phyloP scores from a whole-genome alignment of 2,797 vertebrate genomes.

The Rachycentron canadum region DNA sequence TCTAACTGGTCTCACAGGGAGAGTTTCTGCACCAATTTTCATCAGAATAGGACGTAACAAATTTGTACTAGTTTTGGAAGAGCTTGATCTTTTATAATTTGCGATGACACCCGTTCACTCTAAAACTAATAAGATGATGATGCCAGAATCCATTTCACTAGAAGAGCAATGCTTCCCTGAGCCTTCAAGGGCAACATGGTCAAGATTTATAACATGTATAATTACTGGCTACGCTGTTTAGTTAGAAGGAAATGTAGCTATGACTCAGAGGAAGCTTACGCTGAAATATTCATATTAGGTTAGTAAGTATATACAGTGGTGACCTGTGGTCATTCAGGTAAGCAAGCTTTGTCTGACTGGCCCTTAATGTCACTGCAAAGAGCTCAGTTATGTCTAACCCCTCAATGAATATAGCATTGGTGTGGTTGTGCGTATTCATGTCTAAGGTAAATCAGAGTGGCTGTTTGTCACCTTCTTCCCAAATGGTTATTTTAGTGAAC shows the following conservation, averaged over 20 bases:
- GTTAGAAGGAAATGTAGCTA: neutral
- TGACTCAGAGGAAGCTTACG: neutral
- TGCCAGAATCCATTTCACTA: constrained; percentile 3
- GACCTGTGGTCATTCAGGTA: neutral
- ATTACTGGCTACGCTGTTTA: neutral
- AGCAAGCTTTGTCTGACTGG: neutral
- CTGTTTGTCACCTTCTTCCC: constrained; percentile 45
- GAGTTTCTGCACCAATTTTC: neutral
- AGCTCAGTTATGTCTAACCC: neutral
- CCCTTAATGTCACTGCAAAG: neutral
- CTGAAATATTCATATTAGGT: neutral
- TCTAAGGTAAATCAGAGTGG: constrained; percentile 20
- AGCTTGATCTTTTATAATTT: constrained; percentile 10
- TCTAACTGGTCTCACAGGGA: constrained; percentile 23
- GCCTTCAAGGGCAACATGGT: neutral
- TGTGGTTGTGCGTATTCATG: constrained; percentile 27
- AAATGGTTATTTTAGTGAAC: constrained; percentile 57
- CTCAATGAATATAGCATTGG: neutral
- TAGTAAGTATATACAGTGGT: neutral
- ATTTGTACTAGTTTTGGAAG: constrained; percentile 17
- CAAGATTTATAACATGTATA: constrained; percentile 1
- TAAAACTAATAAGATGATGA: constrained; percentile 23
- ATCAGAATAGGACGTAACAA: neutral
- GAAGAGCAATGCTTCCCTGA: constrained; percentile 19
- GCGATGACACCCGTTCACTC: neutral